These are phyloP conservation scores for Bombus waltoni DNA, from an alignment of 1,140 invertebrate genomes.

Conservation along the genomic window DNA sequence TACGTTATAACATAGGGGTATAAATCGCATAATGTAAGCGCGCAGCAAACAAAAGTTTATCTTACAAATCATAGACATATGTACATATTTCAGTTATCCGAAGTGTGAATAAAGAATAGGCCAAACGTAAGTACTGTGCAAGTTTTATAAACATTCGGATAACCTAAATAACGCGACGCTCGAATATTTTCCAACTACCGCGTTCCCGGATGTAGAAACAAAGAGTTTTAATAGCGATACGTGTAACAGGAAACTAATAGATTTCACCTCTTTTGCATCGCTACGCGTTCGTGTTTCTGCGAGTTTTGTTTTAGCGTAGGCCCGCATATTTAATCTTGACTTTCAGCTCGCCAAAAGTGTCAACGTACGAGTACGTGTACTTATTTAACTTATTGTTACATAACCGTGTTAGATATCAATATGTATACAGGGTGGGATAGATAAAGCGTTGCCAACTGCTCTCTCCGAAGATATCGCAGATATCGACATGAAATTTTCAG, in stretches of 20 bases:
- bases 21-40: neutral
- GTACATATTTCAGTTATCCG: neutral
- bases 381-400: no score
- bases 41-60: neutral
- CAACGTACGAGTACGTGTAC: no score
- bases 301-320: conserved; percentile 3
- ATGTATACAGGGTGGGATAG: no score
- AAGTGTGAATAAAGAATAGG: neutral
- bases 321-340: conserved; percentile 20
- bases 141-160: neutral
- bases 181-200: neutral
- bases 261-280: conserved; percentile 32
- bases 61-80: neutral
- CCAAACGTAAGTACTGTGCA: neutral
- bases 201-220: conserved; percentile 24
- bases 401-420: no score
- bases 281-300: neutral
- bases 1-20: neutral
- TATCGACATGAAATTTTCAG: no score
- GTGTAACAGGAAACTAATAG: conserved; percentile 40
- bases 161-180: conserved; percentile 15
- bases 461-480: no score
- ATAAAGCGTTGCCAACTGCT: no score
- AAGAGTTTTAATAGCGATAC: conserved; percentile 28
- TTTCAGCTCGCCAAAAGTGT: neutral